Evolutionary conservation across 2,797 vertebrate genomes (phyloP).

Genomic region (Botia almorhae): DNA sequence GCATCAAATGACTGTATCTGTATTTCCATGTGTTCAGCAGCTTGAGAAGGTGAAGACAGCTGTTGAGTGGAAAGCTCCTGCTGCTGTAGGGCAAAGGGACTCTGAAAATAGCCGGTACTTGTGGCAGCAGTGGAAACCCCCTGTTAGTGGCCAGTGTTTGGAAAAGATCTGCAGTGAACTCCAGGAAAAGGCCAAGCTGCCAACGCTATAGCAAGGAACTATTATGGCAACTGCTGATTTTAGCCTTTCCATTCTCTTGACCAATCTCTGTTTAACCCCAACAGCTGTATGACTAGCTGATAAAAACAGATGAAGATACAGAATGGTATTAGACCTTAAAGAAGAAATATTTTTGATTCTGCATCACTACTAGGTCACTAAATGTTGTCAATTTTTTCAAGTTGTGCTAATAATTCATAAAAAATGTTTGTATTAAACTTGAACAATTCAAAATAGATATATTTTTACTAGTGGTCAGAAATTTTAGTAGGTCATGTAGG

Average conservation of each 20-base stretch:
- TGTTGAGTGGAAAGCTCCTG: slow-evolving; percentile 40
- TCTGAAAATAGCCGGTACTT: slow-evolving; percentile 60
- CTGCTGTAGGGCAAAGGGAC: slow-evolving; percentile 45
- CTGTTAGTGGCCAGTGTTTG: slow-evolving; percentile 59
- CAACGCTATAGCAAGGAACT: slow-evolving; percentile 8
- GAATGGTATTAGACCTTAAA: too few species aligned
- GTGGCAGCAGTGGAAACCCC: slow-evolving; percentile 61
- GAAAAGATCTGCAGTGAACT: slow-evolving; percentile 53
- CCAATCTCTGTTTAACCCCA: background rate
- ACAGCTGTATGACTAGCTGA: background rate
- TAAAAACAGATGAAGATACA: background rate
- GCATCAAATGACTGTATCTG: slow-evolving; percentile 46
- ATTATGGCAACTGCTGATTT: slow-evolving; percentile 4
- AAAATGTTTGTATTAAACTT: too few species aligned
- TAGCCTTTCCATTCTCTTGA: background rate
- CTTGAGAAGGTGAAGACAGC: slow-evolving; percentile 48
- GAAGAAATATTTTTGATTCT: too few species aligned
- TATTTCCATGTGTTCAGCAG: slow-evolving; percentile 62
- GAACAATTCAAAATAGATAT: too few species aligned
- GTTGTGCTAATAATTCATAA: too few species aligned
- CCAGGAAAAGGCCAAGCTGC: slow-evolving; percentile 51
- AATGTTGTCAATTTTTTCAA: too few species aligned
- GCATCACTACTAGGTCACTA: too few species aligned
- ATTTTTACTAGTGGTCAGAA: too few species aligned
- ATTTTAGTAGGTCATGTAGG: background rate